phyloP scores from a whole-genome alignment of 2,797 vertebrate genomes.

The Cuniculus paca region DNA sequence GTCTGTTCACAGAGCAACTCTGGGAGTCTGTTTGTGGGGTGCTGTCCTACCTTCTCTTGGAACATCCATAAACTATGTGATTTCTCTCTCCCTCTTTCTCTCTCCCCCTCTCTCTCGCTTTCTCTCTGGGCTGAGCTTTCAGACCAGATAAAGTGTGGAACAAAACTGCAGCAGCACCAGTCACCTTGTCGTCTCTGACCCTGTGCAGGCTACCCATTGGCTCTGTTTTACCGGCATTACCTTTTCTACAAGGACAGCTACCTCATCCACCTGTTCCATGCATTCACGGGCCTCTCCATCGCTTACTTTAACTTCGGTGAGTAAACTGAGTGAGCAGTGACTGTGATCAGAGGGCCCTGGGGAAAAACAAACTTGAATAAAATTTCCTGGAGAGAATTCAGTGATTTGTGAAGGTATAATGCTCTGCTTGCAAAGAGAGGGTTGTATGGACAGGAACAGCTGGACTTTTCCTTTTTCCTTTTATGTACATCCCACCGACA shows the following conservation, averaged over 20 bases:
- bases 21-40: neutral
- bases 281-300: conserved; percentile 94
- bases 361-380: conserved; percentile 15
- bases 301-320: conserved; percentile 99
- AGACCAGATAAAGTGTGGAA: neutral
- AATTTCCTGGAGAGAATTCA: neutral
- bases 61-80: neutral
- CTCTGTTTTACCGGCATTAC: conserved; percentile 94
- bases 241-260: conserved; percentile 94
- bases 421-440: neutral
- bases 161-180: neutral
- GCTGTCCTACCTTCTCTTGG: neutral
- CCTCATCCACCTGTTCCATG: conserved; percentile 95
- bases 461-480: neutral
- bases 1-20: conserved; percentile 27
- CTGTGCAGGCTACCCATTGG: conserved; percentile 95
- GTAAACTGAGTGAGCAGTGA: conserved; percentile 67
- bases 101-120: neutral
- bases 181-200: conserved; percentile 54
- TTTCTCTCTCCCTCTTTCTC: neutral
- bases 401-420: neutral
- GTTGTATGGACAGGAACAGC: neutral
- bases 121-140: neutral
- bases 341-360: neutral
- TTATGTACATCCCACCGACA: neutral